Percentiles rank a stretch among this genome's conserved stretches.
Conservation (phyloP, 2,797 vertebrate genomes). For the Gephyroberyx darwinii region DNA sequence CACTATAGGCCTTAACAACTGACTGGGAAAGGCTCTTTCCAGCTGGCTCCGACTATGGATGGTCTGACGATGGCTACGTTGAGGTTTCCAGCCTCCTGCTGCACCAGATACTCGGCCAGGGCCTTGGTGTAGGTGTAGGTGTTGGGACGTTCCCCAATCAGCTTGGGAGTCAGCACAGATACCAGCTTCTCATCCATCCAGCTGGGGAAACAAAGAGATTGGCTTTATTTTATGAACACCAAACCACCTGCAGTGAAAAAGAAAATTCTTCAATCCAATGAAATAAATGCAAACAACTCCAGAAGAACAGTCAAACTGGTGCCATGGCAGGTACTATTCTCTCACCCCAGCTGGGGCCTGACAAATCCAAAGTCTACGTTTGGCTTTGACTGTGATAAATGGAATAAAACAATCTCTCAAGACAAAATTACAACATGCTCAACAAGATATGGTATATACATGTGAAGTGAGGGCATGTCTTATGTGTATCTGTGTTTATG, state of each 20-base stretch:
- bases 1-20: slow-evolving; percentile 65
- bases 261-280: not conserved
- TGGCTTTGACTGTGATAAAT: too few relatives aligned
- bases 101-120: slow-evolving; percentile 93
- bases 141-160: slow-evolving; percentile 93
- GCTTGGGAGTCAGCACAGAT: slow-evolving; percentile 91
- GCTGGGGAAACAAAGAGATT: slow-evolving; percentile 67
- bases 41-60: slow-evolving; percentile 98
- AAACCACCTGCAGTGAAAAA: not conserved
- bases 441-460: too few relatives aligned
- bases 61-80: slow-evolving; percentile 95
- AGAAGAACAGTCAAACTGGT: not conserved
- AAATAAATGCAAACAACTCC: not conserved
- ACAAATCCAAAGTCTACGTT: too few relatives aligned
- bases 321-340: not conserved
- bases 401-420: too few relatives aligned
- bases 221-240: too few relatives aligned
- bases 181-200: slow-evolving; percentile 98
- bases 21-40: slow-evolving; percentile 98
- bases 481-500: too few relatives aligned
- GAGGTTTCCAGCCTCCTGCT: slow-evolving; percentile 91
- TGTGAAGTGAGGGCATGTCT: too few relatives aligned
- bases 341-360: too few relatives aligned
- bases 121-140: slow-evolving; percentile 98
- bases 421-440: too few relatives aligned